Percentiles rank a stretch among this genome's conserved stretches.
Evolutionary conservation across 2,113 vertebrate species (phyloP).

Genomic region (Myanophis thanlyinensis): DNA sequence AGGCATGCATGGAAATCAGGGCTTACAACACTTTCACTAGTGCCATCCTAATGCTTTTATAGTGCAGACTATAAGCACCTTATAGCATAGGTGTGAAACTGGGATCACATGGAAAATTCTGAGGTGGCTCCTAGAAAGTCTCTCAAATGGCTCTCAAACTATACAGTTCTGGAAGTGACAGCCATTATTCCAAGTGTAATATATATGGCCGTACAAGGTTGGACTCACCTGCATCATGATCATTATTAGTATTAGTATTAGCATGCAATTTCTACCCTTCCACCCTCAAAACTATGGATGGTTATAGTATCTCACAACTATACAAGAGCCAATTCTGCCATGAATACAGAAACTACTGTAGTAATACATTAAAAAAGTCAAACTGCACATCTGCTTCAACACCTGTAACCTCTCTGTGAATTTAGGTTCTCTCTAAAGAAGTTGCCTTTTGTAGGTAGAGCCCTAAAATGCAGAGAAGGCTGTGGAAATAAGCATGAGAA

Average conservation of each 20-base stretch:
- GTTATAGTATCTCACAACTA: background rate
- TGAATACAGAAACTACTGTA: background rate
- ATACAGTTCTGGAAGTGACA: background rate
- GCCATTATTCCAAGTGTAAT: background rate
- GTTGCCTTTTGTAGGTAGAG: background rate
- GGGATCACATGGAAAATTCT: background rate
- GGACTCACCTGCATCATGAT: background rate
- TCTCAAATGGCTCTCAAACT: background rate
- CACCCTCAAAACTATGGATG: background rate
- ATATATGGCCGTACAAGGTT: background rate
- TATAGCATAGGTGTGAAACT: background rate
- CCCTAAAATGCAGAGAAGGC: background rate
- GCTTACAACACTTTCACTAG: background rate
- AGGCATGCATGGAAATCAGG: background rate
- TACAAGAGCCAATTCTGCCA: background rate
- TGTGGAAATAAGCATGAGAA: background rate
- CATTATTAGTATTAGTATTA: background rate
- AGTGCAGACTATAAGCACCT: background rate
- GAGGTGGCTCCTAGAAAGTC: background rate
- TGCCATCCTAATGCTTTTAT: background rate
- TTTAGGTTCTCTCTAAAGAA: background rate
- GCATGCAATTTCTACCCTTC: background rate
- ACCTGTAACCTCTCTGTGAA: background rate
- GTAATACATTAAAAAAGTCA: background rate
- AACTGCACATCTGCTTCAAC: background rate